phyloP scores from a whole-genome alignment of 2,113 vertebrate genomes.

The Motacilla tschutschensis region DNA sequence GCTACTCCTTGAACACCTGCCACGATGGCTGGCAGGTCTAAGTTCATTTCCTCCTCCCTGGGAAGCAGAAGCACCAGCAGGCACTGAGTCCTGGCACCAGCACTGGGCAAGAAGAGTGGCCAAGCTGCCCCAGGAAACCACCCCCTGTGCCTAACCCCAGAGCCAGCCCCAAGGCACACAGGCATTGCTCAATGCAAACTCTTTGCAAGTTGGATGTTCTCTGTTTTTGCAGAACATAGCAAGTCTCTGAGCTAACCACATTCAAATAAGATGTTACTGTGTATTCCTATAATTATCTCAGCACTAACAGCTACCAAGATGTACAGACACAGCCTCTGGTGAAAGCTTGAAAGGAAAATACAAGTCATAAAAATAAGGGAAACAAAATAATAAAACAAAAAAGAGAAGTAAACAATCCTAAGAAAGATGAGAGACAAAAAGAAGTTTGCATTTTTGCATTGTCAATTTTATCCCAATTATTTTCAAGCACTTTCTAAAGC shows the following conservation, averaged over 20 bases:
- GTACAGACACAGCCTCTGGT: not conserved
- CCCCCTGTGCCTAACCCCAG: not conserved
- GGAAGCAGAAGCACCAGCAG: not conserved
- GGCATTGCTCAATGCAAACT: not conserved
- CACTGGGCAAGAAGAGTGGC: not conserved
- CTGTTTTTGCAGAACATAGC: not conserved
- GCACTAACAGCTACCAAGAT: not conserved
- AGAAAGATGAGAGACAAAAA: not conserved
- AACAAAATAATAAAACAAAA: not conserved
- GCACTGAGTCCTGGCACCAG: not conserved
- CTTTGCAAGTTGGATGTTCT: not conserved
- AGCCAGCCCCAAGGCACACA: not conserved
- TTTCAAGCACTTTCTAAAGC: not conserved
- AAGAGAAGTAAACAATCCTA: not conserved
- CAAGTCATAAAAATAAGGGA: not conserved
- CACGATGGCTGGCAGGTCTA: fast-evolving
- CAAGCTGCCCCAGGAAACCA: not conserved
- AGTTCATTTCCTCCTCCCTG: fast-evolving
- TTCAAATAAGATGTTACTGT: not conserved
- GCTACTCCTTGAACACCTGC: not conserved
- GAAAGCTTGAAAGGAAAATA: slow-evolving; percentile 4
- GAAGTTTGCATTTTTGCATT: not conserved
- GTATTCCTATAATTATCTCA: not conserved
- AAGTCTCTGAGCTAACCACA: not conserved
- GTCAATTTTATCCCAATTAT: not conserved